A percentile compares a stretch with the other conserved stretches of the same genome.
Conservation (phyloP, 2,797 vertebrate species). For the Chiroxiphia lanceolata region DNA sequence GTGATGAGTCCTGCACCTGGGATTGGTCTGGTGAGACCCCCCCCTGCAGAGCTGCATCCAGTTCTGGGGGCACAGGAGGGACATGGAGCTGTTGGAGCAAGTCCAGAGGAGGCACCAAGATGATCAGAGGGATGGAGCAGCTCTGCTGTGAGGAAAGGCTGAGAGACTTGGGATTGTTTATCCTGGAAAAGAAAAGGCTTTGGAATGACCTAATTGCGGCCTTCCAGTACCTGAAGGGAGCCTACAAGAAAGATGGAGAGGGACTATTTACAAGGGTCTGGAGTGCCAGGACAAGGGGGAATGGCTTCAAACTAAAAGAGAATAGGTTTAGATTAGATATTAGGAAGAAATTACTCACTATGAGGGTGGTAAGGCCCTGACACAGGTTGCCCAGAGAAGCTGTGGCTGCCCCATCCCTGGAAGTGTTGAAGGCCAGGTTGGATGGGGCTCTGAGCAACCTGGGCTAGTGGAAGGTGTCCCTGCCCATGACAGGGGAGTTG, state of each 20-base stretch:
- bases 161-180: too few species aligned
- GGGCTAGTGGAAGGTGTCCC: fast-evolving
- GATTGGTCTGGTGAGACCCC: background rate
- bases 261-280: background rate
- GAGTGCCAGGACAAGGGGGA: background rate
- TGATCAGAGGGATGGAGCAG: background rate
- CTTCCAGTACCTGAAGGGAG: background rate
- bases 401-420: background rate
- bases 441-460: background rate
- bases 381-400: background rate
- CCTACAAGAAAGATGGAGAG: background rate
- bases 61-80: background rate
- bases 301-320: background rate
- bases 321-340: fast-evolving
- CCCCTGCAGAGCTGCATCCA: background rate
- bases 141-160: background rate
- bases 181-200: background rate
- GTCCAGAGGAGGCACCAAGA: background rate
- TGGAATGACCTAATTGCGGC: too few species aligned
- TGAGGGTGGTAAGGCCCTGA: background rate
- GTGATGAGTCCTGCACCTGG: background rate
- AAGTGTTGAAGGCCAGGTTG: fast-evolving
- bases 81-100: background rate
- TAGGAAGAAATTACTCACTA: background rate
- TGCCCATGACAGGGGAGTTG: background rate